These are phyloP conservation scores for Tyria jacobaeae DNA, from an alignment of 2,888 invertebrate species.

Conservation along the genomic window DNA sequence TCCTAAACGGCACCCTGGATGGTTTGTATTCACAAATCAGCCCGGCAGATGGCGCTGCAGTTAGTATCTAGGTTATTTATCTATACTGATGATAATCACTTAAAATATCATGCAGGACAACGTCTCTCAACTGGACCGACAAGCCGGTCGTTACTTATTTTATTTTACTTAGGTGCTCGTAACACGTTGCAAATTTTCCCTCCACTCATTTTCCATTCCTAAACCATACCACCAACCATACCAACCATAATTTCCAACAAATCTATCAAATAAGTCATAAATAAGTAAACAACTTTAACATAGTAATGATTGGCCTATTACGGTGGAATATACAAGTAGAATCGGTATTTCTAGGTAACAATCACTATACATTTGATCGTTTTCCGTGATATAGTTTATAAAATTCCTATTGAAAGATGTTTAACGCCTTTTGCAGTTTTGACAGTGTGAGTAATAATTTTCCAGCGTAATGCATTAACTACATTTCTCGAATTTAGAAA, in stretches of 20 bases:
- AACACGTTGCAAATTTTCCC: not conserved
- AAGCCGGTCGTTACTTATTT: no score
- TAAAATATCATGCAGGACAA: no score
- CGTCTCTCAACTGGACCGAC: no score
- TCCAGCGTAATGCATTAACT: not conserved
- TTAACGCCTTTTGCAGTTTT: not conserved
- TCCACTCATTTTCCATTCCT: conserved; percentile 16
- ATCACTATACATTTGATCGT: conserved; percentile 27
- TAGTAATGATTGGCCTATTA: conserved; percentile 33
- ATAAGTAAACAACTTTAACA: conserved; percentile 24
- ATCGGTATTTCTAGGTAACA: conserved; percentile 38
- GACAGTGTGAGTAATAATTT: conserved; percentile 15
- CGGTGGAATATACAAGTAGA: conserved; percentile 25
- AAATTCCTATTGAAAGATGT: conserved; percentile 24
- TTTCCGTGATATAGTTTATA: conserved; percentile 29
- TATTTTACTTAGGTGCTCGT: no score
- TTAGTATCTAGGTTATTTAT: no score
- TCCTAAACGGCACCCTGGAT: no score
- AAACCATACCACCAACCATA: no score
- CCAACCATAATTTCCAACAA: conserved; percentile 24
- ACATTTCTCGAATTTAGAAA: not conserved
- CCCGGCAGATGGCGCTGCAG: no score
- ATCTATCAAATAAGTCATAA: conserved; percentile 30
- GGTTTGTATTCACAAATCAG: no score
- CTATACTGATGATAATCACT: no score